Percentiles rank a stretch among this genome's conserved stretches.
These are phyloP conservation scores for Panthera tigris DNA, from an alignment of 2,113 vertebrate genomes.

Conservation along the genomic window DNA sequence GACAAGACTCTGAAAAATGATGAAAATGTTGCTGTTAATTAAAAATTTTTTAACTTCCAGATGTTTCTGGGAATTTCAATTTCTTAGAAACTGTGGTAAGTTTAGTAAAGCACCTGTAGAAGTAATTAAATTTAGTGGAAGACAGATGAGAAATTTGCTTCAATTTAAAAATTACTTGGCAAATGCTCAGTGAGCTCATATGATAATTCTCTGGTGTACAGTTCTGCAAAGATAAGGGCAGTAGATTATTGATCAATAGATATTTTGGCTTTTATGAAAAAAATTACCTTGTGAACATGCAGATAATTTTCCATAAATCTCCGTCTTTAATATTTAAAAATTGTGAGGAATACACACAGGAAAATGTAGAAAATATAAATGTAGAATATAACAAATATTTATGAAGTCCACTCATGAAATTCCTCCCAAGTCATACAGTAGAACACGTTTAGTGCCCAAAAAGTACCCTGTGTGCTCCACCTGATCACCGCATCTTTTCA, in stretches of 20 bases:
- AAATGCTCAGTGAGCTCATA: background rate
- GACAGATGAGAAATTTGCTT: background rate
- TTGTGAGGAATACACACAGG: background rate
- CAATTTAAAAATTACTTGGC: background rate
- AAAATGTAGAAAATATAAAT: background rate
- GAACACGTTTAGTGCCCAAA: background rate
- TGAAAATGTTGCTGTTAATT: constrained; percentile 37
- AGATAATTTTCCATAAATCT: background rate
- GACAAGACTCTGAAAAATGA: constrained; percentile 9
- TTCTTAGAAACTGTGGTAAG: background rate
- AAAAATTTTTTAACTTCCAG: background rate
- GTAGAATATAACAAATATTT: background rate
- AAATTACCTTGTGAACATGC: background rate
- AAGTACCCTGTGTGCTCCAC: background rate
- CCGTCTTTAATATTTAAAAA: background rate
- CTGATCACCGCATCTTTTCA: background rate
- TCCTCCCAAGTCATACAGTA: background rate
- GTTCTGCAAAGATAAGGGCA: background rate
- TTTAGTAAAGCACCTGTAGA: constrained; percentile 3
- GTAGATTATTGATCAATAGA: background rate
- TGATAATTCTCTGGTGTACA: background rate
- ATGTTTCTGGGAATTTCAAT: constrained; percentile 21
- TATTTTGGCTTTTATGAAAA: background rate
- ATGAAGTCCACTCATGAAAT: background rate
- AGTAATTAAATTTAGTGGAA: background rate